A percentile compares a stretch with the other conserved stretches of the same genome.
These are phyloP conservation scores for Auanema freiburgensis DNA, from an alignment of 2,888 invertebrate species.

Conservation along the genomic window DNA sequence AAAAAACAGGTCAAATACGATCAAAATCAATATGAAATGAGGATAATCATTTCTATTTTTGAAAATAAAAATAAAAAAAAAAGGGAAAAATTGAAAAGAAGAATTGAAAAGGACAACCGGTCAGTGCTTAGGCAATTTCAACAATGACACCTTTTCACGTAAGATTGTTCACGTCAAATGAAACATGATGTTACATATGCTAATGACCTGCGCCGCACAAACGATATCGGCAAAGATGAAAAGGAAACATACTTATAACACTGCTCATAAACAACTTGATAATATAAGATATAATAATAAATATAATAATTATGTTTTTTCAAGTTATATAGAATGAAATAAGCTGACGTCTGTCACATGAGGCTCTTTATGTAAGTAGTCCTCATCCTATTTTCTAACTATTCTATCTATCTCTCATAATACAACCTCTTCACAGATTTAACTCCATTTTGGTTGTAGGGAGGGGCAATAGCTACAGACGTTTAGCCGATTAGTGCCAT, in stretches of 20 bases:
- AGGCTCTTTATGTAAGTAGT: no score
- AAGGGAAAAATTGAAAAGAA: background rate
- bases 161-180: no score
- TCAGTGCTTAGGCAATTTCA: constrained; percentile 23
- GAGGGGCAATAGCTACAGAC: no score
- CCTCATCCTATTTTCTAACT: no score
- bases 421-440: no score
- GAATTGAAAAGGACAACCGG: constrained; percentile 8
- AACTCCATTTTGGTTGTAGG: no score
- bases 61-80: constrained; percentile 9
- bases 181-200: background rate
- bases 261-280: constrained; percentile 3
- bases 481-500: no score
- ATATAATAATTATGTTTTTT: no score
- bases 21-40: background rate
- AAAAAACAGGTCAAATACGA: background rate
- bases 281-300: no score
- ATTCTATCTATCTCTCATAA: no score
- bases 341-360: constrained; percentile 8
- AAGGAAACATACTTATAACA: no score
- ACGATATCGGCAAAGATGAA: background rate
- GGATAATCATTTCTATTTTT: background rate
- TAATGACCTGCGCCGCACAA: background rate
- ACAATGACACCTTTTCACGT: no score
- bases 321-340: constrained; percentile 20